These are phyloP conservation scores for Boloria euphrosyne DNA, from an alignment of 2,888 invertebrate genomes.

Conservation along the genomic window DNA sequence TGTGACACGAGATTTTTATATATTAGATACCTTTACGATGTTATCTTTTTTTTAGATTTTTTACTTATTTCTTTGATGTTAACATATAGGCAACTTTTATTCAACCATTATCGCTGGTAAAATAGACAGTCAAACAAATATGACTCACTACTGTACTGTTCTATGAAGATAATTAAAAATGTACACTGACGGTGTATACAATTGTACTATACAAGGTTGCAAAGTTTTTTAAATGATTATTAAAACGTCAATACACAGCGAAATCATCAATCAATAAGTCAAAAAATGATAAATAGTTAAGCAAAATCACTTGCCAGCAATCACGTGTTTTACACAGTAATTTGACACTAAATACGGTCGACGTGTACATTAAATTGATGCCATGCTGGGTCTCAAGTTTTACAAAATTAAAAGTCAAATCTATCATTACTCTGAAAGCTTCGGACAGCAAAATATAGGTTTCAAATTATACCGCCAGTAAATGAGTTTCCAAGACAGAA, in stretches of 20 bases:
- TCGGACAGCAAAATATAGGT: conserved; percentile 36
- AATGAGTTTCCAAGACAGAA: conserved; percentile 38
- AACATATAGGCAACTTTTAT: no score
- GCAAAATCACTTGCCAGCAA: conserved; percentile 72
- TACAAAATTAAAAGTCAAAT: conserved; percentile 44
- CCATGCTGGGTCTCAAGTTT: conserved; percentile 30
- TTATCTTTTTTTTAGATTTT: not conserved
- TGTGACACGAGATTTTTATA: no score
- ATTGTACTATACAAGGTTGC: conserved; percentile 2
- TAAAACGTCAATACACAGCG: conserved; percentile 60
- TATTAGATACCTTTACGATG: not conserved
- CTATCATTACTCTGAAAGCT: conserved; percentile 40
- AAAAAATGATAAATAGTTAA: conserved; percentile 72
- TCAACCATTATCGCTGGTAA: no score
- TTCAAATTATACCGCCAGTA: conserved; percentile 32
- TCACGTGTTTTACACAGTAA: conserved; percentile 73
- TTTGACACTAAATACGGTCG: conserved; percentile 74
- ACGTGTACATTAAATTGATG: conserved; percentile 45
- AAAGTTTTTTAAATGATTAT: conserved; percentile 72
- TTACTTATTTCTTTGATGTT: no score
- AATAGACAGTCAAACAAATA: no score
- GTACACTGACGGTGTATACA: not conserved
- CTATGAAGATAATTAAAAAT: no score
- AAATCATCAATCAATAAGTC: conserved; percentile 78
- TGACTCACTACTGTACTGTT: no score